Evolutionary conservation across 2,888 invertebrate species (phyloP), one percentile per base, ranked within the genome.

Genomic region (Oligia strigilis): DNA sequence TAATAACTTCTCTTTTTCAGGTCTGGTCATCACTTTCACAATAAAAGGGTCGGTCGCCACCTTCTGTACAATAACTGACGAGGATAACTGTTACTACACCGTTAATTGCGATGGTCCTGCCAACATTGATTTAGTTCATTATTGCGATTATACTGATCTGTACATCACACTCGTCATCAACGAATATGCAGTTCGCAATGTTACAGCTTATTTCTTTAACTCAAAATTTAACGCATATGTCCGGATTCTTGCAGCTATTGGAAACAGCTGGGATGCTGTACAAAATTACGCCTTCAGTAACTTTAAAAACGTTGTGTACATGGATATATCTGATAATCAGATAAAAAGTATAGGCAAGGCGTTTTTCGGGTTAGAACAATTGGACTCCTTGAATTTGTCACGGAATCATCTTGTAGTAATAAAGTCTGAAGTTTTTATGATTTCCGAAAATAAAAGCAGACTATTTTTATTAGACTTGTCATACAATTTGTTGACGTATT

Each of bases 381-480:
- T 90, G 4, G 78, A 85, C 58, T 88, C 65, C 1, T 75, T 90
- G 52, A 89, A 85, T 4, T n/a, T 89, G 1, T 88, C 88, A 1
- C 72, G 75, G n/a, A 90, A 89, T 85, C 17, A 74, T 23, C 66
- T 89, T 14, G 64, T 71, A 74, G 17, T 40, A 36, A 79, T 90
- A 52, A 75, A 78, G 36, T 23, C 81, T 19, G 80, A 79, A 17
- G 80, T 80, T 17, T 83, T 88, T 72, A 75, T 23, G 36, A 77
- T 83, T 36, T 76, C 85, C n/a, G 49, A 70, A 62, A 80, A 81
- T 55, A 72, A 62, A 80, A 87, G 69, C 14, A 82, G 55, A 64
- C 40, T 89, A 4, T 75, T 60, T 23, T 79, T 88, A 55, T 62
- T 89, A 55, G 90, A 89, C 11, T 78, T 89, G 60, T 89, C 89